phyloP scores from a whole-genome alignment of 2,888 invertebrate genomes.

The Ptychoptera contaminata region DNA sequence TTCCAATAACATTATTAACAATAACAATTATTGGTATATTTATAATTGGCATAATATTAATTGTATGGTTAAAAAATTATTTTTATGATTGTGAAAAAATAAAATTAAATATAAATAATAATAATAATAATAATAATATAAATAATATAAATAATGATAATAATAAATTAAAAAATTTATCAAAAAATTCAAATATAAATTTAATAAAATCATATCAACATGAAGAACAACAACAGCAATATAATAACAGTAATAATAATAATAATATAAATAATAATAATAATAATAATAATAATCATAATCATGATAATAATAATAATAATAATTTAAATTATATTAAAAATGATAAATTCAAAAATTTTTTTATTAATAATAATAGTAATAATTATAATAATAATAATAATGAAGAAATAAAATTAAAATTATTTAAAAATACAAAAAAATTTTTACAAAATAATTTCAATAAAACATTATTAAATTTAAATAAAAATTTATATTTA shows the following conservation, averaged over 20 bases:
- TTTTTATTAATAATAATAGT: not conserved
- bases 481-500: too few species aligned
- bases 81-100: not conserved
- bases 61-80: conserved; percentile 12
- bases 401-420: too few species aligned
- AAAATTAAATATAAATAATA: not conserved
- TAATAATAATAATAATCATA: not conserved
- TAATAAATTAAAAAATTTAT: not conserved
- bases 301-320: not conserved
- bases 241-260: not conserved
- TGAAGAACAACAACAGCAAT: too few species aligned
- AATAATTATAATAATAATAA: too few species aligned
- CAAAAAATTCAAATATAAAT: not conserved
- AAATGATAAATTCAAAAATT: not conserved
- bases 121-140: not conserved
- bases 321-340: not conserved
- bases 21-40: conserved; percentile 11
- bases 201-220: not conserved
- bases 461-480: too few species aligned
- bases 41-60: conserved; percentile 12
- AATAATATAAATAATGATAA: not conserved
- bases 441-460: too few species aligned
- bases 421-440: too few species aligned
- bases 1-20: conserved; percentile 13
- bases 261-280: not conserved